Evolutionary conservation across 2,113 vertebrate species (phyloP).

Genomic region (Lepus timidus): DNA sequence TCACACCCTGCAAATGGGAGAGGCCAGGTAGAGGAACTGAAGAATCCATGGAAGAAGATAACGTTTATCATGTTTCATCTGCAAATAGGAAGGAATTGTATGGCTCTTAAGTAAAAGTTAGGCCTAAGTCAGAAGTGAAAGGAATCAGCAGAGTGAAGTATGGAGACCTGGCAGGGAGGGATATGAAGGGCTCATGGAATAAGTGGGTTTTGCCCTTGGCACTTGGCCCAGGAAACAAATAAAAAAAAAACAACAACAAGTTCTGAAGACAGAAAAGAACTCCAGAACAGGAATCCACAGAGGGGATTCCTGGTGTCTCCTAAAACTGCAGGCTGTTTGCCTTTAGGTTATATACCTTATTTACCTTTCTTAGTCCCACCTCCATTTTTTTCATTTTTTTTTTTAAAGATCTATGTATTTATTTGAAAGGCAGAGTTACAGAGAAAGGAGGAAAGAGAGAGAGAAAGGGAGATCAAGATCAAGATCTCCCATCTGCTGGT

Average conservation of each 20-base stretch:
- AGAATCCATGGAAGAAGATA: conserved; percentile 10
- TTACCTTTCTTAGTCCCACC: no score
- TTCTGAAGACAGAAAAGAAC: conserved; percentile 25
- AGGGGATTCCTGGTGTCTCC: neutral
- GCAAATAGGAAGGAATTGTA: neutral
- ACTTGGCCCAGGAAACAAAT: neutral
- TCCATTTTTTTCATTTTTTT: no score
- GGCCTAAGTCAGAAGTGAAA: conserved; percentile 28
- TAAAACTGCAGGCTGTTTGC: conserved; percentile 22
- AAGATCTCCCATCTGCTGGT: no score
- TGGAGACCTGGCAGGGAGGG: neutral
- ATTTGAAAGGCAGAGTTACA: no score
- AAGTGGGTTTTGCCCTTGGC: conserved; percentile 36
- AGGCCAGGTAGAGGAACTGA: neutral
- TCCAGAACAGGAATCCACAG: neutral
- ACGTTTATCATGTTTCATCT: conserved; percentile 34
- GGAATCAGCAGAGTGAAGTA: neutral
- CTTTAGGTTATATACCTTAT: neutral
- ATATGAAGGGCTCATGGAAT: neutral
- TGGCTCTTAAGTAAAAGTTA: conserved; percentile 40
- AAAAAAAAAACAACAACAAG: no score
- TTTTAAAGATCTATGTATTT: no score
- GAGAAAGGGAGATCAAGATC: no score
- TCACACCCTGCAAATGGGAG: neutral
- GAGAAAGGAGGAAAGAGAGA: no score